Conservation (phyloP, 2,888 invertebrate species). For the Alloscopus bannaensis region DNA sequence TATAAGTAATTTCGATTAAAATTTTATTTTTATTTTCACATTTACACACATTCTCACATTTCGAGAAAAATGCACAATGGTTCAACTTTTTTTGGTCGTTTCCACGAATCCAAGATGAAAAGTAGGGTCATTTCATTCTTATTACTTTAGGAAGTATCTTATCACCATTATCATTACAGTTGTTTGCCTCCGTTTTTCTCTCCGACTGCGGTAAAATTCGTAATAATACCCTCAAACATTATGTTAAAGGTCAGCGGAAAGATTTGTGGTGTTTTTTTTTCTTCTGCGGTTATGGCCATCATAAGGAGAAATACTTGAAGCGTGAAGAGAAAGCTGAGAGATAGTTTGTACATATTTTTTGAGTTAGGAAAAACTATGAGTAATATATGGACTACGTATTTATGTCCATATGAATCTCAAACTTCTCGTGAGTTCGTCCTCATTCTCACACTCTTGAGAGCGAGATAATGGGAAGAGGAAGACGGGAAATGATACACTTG, state of each 20-base stretch:
- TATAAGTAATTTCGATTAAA: conserved; percentile 35
- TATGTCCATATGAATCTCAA: no score
- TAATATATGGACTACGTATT: no score
- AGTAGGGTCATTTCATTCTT: conserved; percentile 48
- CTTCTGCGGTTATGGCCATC: background rate
- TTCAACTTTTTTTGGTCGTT: background rate
- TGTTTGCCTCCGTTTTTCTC: background rate
- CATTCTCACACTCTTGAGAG: background rate
- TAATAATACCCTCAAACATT: background rate
- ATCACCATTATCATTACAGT: conserved; percentile 37
- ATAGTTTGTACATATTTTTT: no score
- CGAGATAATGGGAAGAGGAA: background rate
- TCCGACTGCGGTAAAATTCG: background rate
- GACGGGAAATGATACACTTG: background rate
- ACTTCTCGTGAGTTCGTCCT: no score
- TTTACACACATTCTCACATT: conserved; percentile 1
- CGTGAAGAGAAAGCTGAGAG: no score
- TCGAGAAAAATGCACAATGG: no score
- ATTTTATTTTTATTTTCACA: conserved; percentile 39
- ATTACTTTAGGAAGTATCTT: conserved; percentile 40
- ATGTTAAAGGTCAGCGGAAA: conserved; percentile 20
- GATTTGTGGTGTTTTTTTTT: conserved; percentile 20
- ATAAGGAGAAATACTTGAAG: conserved; percentile 2
- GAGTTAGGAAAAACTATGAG: no score
- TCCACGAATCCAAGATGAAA: conserved; percentile 22